These are phyloP conservation scores for Heterodera filipjevi DNA, from an alignment of 2,888 invertebrate genomes.

Conservation along the genomic window DNA sequence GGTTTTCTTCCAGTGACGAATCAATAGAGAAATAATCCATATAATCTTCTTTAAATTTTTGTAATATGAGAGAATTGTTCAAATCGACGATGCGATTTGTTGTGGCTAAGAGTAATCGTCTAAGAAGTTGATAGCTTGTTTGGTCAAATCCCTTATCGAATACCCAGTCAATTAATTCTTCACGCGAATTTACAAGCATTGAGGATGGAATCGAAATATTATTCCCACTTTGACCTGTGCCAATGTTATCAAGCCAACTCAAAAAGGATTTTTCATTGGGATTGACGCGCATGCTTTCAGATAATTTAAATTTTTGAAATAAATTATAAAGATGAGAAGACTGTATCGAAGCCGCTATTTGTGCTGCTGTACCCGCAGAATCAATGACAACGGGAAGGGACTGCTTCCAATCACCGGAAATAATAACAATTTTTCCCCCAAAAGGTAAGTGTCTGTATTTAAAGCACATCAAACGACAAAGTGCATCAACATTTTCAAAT, in stretches of 20 bases:
- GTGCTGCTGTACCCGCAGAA: background rate
- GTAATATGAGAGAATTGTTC: background rate
- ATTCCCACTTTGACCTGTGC: constrained; percentile 23
- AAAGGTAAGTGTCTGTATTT: constrained; percentile 21
- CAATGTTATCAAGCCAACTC: constrained; percentile 33
- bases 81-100: constrained; percentile 18
- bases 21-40: constrained; percentile 14
- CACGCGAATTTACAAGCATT: constrained; percentile 1
- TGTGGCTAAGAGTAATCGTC: constrained; percentile 22
- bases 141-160: constrained; percentile 4
- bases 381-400: constrained; percentile 30
- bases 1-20: background rate
- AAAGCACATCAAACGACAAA: background rate
- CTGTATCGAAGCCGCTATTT: constrained; percentile 5
- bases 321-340: background rate
- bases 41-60: background rate
- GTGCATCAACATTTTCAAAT: constrained; percentile 34
- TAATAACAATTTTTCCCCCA: constrained; percentile 33
- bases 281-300: constrained; percentile 25
- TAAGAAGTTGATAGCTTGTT: background rate
- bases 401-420: constrained; percentile 40
- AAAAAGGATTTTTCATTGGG: constrained; percentile 13
- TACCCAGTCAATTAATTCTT: constrained; percentile 16
- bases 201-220: background rate
- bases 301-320: constrained; percentile 13